Base-by-base conservation (phyloP, 2,113 vertebrate genomes). In the Tyrannus savana region DNA sequence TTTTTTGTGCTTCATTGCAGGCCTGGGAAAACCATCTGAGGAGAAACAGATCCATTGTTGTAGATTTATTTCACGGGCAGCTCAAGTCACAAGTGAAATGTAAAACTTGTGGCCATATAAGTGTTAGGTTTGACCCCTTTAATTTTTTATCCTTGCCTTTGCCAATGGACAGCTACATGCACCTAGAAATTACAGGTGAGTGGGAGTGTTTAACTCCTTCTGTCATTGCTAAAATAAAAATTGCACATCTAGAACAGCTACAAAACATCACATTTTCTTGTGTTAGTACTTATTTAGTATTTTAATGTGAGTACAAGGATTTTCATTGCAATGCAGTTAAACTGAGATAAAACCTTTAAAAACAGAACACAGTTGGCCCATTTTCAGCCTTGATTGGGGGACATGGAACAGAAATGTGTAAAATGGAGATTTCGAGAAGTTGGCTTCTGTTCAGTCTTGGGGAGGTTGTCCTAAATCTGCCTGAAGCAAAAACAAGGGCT, bases 161-260 rank as follows among this genome's bases (percentile, higher is more conserved):
- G 76, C 99, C 99, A 87, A 99, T 99, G 99, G 99, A 99, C 96
- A 99, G 99, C 98, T 99, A 99, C 95, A 99, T 99, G 99, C 99
- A 99, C 89, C 97, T 99, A 96, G 99, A 99, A 98, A 99, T 99
- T 95, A 99, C 99, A 90, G 99, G 99, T 99, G 87, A 63, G 97
- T 97, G 14, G 8, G 46, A 71, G 9, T 71, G 10, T 89, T 96
- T 76, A 52, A 33, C 53, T 76, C n/a, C 33, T 6, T 72, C 19
- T 49, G 11, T 12, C 15, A 28, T 14, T 56, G 35, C 19, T 63
- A 15, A 84, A 80, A 63, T 24, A 7, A 44, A 79, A 59, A 19
- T 12, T 27, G 3, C 14, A 0, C 4, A 2, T 31, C 2, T 35
- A 47, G 41, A 56, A n/a, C 39, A 60, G 27, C 13, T 75, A 1